A percentile compares a stretch with the other conserved stretches of the same genome.
Evolutionary conservation across 2,888 invertebrate genomes (phyloP).

Genomic region (Thelaira solivaga): DNA sequence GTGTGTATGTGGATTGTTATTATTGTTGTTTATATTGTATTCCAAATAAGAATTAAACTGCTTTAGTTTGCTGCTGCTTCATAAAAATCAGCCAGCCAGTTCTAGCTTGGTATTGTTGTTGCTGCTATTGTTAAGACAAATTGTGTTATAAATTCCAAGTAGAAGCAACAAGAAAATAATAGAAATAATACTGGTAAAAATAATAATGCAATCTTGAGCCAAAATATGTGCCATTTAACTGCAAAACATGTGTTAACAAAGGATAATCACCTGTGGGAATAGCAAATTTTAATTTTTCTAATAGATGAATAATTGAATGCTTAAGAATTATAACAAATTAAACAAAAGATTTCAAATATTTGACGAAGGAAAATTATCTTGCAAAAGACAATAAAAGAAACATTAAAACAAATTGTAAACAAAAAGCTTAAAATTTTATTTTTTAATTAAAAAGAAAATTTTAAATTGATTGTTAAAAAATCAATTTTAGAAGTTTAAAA

Average conservation of each 20-base stretch:
- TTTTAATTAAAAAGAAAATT: no score
- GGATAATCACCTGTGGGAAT: constrained; percentile 34
- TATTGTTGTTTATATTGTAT: not conserved
- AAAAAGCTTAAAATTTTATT: no score
- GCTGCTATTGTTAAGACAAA: constrained; percentile 26
- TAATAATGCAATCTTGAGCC: constrained; percentile 23
- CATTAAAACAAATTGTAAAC: no score
- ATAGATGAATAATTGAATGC: not conserved
- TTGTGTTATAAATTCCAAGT: constrained; percentile 39
- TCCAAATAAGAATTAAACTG: constrained; percentile 1
- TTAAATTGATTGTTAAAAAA: no score
- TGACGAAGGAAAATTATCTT: no score
- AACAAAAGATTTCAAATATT: no score
- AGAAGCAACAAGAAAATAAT: no score
- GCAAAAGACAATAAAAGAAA: no score
- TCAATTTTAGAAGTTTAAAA: no score
- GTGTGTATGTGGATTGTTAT: no score
- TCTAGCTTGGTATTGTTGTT: constrained; percentile 3
- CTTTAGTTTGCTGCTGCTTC: constrained; percentile 27
- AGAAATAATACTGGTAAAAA: no score
- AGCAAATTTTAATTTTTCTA: not conserved
- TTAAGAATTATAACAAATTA: not conserved
- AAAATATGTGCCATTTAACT: constrained; percentile 37
- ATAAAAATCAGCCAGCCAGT: constrained; percentile 14
- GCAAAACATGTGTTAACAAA: constrained; percentile 45